Evolutionary conservation across 2,888 invertebrate genomes (phyloP).

Genomic region (Merodon equestris): DNA sequence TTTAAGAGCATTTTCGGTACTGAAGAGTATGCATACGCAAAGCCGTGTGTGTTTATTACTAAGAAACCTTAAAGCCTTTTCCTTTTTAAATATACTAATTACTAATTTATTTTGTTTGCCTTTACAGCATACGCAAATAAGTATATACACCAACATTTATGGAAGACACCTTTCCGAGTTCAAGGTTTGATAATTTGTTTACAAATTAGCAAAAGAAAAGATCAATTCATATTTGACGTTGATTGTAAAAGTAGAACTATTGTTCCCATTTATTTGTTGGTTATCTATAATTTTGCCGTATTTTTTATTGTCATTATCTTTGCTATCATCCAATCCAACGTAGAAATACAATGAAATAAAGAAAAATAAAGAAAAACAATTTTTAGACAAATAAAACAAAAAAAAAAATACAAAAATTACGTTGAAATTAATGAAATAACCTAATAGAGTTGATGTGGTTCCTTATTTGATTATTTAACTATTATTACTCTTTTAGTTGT

Average conservation of each 20-base stretch:
- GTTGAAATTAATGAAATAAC: constrained; percentile 31
- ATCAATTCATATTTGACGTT: constrained; percentile 12
- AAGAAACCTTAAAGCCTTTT: no score
- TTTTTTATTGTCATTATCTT: constrained; percentile 12
- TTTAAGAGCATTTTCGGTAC: no score
- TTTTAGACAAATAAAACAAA: constrained; percentile 29
- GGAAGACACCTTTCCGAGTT: constrained; percentile 38
- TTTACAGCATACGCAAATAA: constrained; percentile 32
- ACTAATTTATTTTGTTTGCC: not conserved
- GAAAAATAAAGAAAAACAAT: constrained; percentile 24
- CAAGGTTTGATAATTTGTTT: constrained; percentile 54
- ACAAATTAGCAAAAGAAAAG: constrained; percentile 28
- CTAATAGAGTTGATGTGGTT: constrained; percentile 53
- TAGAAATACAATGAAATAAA: constrained; percentile 16
- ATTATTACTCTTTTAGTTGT: constrained; percentile 17
- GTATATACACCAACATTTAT: constrained; percentile 4
- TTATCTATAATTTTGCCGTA: constrained; percentile 44
- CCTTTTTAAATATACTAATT: no score
- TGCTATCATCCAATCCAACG: not conserved
- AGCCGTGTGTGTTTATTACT: no score
- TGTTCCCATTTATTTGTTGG: constrained; percentile 39
- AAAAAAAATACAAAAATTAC: constrained; percentile 47
- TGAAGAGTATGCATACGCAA: no score
- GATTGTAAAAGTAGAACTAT: constrained; percentile 45
- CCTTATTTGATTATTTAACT: constrained; percentile 42